phyloP scores from a whole-genome alignment of 2,888 invertebrate species.

The Macrophya alboannulata region DNA sequence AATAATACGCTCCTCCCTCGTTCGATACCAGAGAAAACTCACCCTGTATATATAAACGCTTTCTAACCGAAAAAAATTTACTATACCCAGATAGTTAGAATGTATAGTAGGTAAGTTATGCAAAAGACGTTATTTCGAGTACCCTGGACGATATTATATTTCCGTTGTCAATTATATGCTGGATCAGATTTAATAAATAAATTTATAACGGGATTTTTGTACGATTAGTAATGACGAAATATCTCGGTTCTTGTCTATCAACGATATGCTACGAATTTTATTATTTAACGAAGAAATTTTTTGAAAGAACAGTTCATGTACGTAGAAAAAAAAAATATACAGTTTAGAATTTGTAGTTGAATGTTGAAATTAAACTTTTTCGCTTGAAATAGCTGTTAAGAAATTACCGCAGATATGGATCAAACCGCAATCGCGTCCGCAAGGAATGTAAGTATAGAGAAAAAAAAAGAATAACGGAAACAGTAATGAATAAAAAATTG shows the following conservation, averaged over 20 bases:
- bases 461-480: background rate
- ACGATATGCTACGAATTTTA: background rate
- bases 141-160: background rate
- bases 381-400: too few relatives aligned
- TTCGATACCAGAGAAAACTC: too few relatives aligned
- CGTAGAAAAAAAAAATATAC: too few relatives aligned
- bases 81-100: background rate
- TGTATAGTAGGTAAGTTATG: background rate
- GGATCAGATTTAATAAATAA: background rate
- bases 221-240: background rate
- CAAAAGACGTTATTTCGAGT: background rate
- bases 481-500: too few relatives aligned
- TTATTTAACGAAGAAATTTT: background rate
- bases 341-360: too few relatives aligned
- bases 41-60: conserved; percentile 5
- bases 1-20: too few relatives aligned
- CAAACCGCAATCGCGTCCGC: too few relatives aligned
- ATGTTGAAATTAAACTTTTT: too few relatives aligned
- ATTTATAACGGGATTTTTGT: background rate
- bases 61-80: conserved; percentile 35
- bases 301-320: too few relatives aligned
- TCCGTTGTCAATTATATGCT: background rate
- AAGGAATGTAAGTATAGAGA: too few relatives aligned
- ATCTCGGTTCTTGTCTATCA: background rate
- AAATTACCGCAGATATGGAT: too few relatives aligned